phyloP scores from a whole-genome alignment of 2,888 invertebrate genomes.

The Bombylius major region DNA sequence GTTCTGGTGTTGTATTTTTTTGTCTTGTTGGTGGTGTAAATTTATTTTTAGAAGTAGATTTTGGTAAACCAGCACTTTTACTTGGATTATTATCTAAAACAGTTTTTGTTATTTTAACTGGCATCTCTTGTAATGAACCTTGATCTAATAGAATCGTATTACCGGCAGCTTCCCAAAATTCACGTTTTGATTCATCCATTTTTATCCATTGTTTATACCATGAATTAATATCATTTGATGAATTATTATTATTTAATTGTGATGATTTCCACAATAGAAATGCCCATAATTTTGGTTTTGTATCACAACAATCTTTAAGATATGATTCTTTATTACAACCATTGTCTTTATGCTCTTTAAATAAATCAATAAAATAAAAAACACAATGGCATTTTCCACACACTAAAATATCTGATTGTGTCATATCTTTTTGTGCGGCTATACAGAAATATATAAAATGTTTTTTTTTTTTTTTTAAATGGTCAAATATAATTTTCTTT shows the following conservation, averaged over 20 bases:
- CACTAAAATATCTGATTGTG: constrained; percentile 62
- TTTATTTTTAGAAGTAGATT: background rate
- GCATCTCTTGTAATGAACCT: constrained; percentile 36
- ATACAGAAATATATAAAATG: constrained; percentile 4
- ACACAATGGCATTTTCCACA: constrained; percentile 74
- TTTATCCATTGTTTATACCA: constrained; percentile 83
- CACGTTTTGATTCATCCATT: constrained; percentile 58
- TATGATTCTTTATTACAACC: constrained; percentile 49
- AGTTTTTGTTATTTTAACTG: constrained; percentile 37
- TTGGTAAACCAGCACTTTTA: background rate
- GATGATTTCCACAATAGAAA: constrained; percentile 68
- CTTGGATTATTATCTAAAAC: constrained; percentile 28
- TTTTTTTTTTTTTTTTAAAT: too few species aligned
- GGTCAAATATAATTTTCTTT: background rate
- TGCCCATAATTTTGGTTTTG: constrained; percentile 75
- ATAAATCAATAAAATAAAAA: constrained; percentile 67
- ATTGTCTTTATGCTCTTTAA: constrained; percentile 54
- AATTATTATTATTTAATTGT: constrained; percentile 35
- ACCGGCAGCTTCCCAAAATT: constrained; percentile 70
- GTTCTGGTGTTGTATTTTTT: too few species aligned
- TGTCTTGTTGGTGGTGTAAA: too few species aligned
- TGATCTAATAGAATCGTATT: constrained; percentile 52
- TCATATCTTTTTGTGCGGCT: constrained; percentile 68
- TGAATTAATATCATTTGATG: constrained; percentile 44
- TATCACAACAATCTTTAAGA: constrained; percentile 52